These are phyloP conservation scores for Hippocampus guttulatus DNA, from an alignment of 2,113 vertebrate species.

Conservation along the genomic window DNA sequence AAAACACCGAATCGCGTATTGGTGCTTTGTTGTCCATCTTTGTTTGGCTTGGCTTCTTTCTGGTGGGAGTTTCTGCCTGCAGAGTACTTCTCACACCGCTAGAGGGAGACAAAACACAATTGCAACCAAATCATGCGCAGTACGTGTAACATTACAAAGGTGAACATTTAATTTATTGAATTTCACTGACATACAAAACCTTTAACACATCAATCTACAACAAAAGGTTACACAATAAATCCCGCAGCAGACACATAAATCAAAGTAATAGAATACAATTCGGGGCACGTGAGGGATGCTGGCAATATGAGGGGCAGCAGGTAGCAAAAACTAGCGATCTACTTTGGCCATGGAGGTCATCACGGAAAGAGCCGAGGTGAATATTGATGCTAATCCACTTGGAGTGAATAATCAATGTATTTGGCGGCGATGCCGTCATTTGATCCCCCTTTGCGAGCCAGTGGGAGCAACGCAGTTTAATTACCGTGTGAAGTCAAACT, in stretches of 20 bases:
- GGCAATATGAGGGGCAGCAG: too few species aligned
- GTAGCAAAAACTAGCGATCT: too few species aligned
- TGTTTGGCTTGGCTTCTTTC: too few species aligned
- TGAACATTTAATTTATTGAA: neutral
- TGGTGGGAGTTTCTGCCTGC: too few species aligned
- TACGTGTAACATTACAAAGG: neutral
- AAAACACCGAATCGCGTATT: neutral
- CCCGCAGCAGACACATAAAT: too few species aligned
- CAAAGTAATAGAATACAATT: too few species aligned
- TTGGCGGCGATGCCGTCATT: neutral
- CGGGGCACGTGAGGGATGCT: too few species aligned
- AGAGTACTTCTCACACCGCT: slow-evolving; percentile 11
- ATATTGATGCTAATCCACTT: neutral
- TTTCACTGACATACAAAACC: too few species aligned
- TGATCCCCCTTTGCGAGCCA: neutral
- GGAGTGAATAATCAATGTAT: neutral
- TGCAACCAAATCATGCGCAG: neutral
- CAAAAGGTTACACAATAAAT: too few species aligned
- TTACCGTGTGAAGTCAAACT: neutral
- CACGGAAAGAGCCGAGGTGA: neutral
- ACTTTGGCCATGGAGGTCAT: neutral
- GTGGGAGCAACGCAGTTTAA: neutral
- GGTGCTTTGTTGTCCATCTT: neutral
- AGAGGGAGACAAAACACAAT: slow-evolving; percentile 62
- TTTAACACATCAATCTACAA: too few species aligned